These are phyloP conservation scores for Epiperipatus broadwayi DNA, from an alignment of 2,888 invertebrate species.

Conservation along the genomic window DNA sequence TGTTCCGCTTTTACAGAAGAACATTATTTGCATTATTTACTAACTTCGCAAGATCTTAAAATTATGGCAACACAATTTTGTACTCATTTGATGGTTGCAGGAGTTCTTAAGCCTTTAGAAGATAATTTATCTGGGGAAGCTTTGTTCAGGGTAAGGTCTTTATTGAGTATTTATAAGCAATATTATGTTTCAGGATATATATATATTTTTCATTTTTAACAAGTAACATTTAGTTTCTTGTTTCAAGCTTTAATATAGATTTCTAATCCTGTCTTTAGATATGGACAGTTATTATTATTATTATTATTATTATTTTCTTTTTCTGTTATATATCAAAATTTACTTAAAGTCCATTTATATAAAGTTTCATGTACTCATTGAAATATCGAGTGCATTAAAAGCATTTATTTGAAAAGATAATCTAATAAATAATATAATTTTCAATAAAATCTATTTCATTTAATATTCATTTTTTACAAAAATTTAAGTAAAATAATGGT, in stretches of 20 bases:
- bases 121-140: constrained; percentile 46
- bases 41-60: constrained; percentile 50
- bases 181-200: not conserved
- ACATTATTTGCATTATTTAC: constrained; percentile 40
- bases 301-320: constrained; percentile 11
- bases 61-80: constrained; percentile 61
- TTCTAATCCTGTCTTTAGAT: no score
- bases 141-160: constrained; percentile 45
- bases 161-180: not conserved
- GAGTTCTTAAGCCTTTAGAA: constrained; percentile 57
- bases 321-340: constrained; percentile 6
- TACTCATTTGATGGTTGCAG: constrained; percentile 65
- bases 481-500: no score
- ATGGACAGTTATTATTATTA: no score
- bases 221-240: no score
- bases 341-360: no score
- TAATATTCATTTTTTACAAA: no score
- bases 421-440: no score
- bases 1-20: constrained; percentile 53
- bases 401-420: no score
- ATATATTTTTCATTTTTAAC: constrained; percentile 1
- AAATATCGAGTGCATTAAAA: no score
- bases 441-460: no score
- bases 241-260: no score
- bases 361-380: no score